These are phyloP conservation scores for Beris chalybata DNA, from an alignment of 2,888 invertebrate species.

Conservation along the genomic window DNA sequence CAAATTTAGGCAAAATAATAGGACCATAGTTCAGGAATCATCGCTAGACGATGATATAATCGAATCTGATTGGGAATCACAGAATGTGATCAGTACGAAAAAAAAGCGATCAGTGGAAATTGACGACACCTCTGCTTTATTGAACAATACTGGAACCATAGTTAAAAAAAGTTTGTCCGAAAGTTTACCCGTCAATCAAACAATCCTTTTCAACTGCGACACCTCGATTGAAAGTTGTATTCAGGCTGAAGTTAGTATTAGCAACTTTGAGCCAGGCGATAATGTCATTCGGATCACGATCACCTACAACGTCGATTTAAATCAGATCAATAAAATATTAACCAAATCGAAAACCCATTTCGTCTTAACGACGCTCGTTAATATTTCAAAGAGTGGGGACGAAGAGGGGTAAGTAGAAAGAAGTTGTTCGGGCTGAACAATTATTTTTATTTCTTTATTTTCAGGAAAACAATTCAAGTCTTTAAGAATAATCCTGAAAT, in stretches of 20 bases:
- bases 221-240: conserved; percentile 51
- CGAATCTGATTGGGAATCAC: conserved; percentile 32
- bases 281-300: conserved; percentile 49
- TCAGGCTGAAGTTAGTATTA: conserved; percentile 50
- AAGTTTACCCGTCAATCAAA: conserved; percentile 52
- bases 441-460: conserved; percentile 13
- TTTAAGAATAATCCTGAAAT: conserved; percentile 51
- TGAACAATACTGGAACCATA: conserved; percentile 46
- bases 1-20: conserved; percentile 50
- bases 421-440: background rate
- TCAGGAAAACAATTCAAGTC: conserved; percentile 45
- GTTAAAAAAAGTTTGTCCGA: conserved; percentile 51
- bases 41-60: conserved; percentile 33
- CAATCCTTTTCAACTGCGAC: conserved; percentile 54
- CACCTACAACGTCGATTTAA: conserved; percentile 51
- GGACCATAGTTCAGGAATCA: conserved; percentile 46
- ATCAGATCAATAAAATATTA: conserved; percentile 52
- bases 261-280: conserved; percentile 48
- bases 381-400: conserved; percentile 49
- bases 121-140: conserved; percentile 44
- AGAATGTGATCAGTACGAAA: background rate
- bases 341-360: conserved; percentile 55
- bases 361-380: conserved; percentile 49
- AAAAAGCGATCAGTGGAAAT: conserved; percentile 2
- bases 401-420: conserved; percentile 39